Base-by-base conservation (phyloP, 2,888 invertebrate species). In the Siphlonurus alternatus region DNA sequence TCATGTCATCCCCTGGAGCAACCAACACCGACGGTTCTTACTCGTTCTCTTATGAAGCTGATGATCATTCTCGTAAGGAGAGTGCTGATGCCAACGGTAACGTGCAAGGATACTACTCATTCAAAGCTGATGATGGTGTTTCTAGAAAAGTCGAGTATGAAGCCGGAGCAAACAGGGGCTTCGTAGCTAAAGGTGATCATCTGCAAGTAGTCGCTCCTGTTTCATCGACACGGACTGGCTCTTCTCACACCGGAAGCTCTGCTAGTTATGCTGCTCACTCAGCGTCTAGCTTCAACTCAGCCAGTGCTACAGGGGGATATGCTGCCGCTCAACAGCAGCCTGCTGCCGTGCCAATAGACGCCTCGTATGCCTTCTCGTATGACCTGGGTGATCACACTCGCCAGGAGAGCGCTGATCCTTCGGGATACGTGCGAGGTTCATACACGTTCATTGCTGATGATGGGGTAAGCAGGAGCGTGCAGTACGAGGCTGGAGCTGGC, bases 1-100 rank as follows among this genome's bases (percentile, higher is more conserved):
- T 22, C 2, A 25, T 25, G 7, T 38, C 63, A 38, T 23, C 63
- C 19, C 20, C 7, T 7, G 23, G 23, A 2, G 2, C 24, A 2
- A 54, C 24, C 18, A 24, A 22, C 2, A 53, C 24, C 23, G 71
- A 71, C 63, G 70, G 68, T 19, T 70, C 71, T 2, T 72, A 71
- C 65, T 64, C 69, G 5, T 72, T 70, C 62, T 64, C 68, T 18
- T 70, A 68, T 63, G 63, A 67, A 7, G 66, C 70, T 23, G 67
- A 61, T 25, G 69, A 68, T 5, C 69, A 69, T 38, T 66, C 72
- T 20, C 72, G 75, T 23, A 70, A 71, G 19, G 75, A 75, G 69
- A 70, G 70, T 53, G 71, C 72, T 25, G 75, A 76, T 70, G 68
- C 69, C 3, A 65, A 69, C 18, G 74, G 75, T 59, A 73, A 72